Evolutionary conservation across 2,113 vertebrate species (phyloP).

Genomic region (Coryphaenoides rupestris): DNA sequence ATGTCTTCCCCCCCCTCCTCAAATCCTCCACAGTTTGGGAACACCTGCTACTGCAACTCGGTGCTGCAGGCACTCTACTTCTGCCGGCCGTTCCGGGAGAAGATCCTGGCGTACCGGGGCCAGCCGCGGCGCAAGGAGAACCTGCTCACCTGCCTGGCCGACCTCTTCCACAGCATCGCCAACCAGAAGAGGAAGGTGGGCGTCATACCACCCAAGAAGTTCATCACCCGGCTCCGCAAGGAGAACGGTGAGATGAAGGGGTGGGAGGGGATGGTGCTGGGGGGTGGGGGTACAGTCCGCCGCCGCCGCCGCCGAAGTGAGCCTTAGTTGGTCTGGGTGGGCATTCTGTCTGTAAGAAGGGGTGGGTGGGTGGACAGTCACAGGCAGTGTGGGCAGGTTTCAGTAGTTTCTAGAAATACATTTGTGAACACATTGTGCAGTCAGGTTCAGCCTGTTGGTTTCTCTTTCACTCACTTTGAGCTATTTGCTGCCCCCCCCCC

Average conservation of each 20-base stretch:
- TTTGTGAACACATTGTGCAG: no score
- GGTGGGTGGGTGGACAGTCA: background rate
- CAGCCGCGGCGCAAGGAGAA: constrained; percentile 97
- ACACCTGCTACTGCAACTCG: constrained; percentile 99
- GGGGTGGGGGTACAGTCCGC: background rate
- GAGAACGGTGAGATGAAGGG: constrained; percentile 85
- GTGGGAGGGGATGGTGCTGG: no score
- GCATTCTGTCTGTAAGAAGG: background rate
- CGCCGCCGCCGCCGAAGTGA: no score
- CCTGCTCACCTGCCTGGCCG: constrained; percentile 91
- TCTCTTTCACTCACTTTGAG: no score
- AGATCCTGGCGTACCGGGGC: constrained; percentile 94
- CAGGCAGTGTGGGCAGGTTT: no score
- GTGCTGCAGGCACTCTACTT: constrained; percentile 98
- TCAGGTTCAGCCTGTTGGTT: no score
- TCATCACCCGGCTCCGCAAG: constrained; percentile 93
- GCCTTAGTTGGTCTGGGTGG: background rate
- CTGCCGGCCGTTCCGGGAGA: constrained; percentile 95
- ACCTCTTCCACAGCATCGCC: constrained; percentile 96
- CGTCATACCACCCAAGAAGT: constrained; percentile 98
- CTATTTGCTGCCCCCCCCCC: no score
- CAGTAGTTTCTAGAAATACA: no score
- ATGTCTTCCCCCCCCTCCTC: background rate
- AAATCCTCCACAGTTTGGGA: constrained; percentile 82
- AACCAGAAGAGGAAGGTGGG: constrained; percentile 98